Evolutionary conservation across 2,797 vertebrate species (phyloP).

Genomic region (Sebastes minor): DNA sequence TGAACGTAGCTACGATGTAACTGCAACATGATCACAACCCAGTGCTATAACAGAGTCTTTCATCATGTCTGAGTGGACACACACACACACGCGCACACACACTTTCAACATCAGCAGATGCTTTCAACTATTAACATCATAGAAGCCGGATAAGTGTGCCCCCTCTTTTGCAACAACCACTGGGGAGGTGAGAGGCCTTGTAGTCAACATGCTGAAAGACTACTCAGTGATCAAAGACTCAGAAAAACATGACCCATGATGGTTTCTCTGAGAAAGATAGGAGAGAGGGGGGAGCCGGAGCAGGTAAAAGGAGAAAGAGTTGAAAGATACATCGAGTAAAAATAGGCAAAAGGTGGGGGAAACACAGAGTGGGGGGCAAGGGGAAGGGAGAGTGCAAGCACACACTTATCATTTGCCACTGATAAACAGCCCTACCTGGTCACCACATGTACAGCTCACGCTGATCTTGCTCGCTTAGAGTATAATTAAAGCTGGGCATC

Average conservation of each 20-base stretch:
- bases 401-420: slow-evolving; percentile 53
- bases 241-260: slow-evolving; percentile 74
- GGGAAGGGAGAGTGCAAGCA: slow-evolving; percentile 33
- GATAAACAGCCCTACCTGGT: not conserved
- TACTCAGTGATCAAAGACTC: slow-evolving; percentile 77
- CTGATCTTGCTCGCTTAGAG: not conserved
- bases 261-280: slow-evolving; percentile 67
- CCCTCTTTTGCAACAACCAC: slow-evolving; percentile 75
- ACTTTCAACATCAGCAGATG: slow-evolving; percentile 77
- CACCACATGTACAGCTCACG: not conserved
- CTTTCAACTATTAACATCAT: slow-evolving; percentile 80
- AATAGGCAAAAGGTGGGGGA: slow-evolving; percentile 37
- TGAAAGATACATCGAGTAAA: slow-evolving; percentile 64
- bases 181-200: slow-evolving; percentile 78
- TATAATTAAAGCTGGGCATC: not conserved
- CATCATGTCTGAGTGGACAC: slow-evolving; percentile 66
- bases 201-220: slow-evolving; percentile 78
- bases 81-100: not conserved
- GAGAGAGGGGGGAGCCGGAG: slow-evolving; percentile 45
- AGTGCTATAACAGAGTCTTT: slow-evolving; percentile 65
- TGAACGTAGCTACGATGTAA: slow-evolving; percentile 28
- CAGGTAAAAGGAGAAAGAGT: slow-evolving; percentile 66
- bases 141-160: slow-evolving; percentile 75
- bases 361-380: not conserved
- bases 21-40: slow-evolving; percentile 63